Percentiles rank a stretch among this genome's conserved stretches.
phyloP scores from a whole-genome alignment of 2,113 vertebrate species.

The Phalacrocorax pelagicus region DNA sequence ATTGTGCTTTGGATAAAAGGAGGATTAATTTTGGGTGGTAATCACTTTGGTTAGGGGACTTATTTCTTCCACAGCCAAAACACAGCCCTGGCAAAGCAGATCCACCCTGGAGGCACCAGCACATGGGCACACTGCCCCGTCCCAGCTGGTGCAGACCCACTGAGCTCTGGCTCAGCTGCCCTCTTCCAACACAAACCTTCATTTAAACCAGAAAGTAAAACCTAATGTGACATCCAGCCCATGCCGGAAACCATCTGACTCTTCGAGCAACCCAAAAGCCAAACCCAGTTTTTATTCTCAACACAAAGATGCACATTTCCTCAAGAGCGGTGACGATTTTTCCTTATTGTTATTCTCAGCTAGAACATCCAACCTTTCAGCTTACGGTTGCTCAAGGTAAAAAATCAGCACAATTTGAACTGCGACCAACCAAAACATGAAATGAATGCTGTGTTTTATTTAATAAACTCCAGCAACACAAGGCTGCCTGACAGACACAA shows the following conservation, averaged over 20 bases:
- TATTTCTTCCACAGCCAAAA: background rate
- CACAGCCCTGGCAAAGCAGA: background rate
- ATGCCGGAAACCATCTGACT: background rate
- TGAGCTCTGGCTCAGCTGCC: background rate
- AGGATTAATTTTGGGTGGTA: background rate
- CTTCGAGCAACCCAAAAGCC: background rate
- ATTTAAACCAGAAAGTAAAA: background rate
- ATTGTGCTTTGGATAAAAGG: background rate
- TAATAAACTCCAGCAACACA: slow-evolving; percentile 8
- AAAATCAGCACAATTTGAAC: background rate
- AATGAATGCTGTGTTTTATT: background rate
- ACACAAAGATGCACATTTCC: background rate
- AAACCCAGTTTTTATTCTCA: background rate
- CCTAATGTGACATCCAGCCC: background rate
- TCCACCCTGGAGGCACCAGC: background rate
- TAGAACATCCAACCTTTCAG: background rate
- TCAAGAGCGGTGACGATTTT: background rate
- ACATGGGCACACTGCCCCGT: rapidly evolving
- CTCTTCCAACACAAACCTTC: background rate
- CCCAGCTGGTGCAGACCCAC: background rate
- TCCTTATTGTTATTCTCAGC: background rate
- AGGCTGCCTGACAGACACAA: background rate
- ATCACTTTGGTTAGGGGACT: background rate
- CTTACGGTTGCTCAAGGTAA: background rate
- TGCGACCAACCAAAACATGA: background rate